Conservation (phyloP, 1,140 invertebrate genomes). For the Armadillidium nasatum region DNA sequence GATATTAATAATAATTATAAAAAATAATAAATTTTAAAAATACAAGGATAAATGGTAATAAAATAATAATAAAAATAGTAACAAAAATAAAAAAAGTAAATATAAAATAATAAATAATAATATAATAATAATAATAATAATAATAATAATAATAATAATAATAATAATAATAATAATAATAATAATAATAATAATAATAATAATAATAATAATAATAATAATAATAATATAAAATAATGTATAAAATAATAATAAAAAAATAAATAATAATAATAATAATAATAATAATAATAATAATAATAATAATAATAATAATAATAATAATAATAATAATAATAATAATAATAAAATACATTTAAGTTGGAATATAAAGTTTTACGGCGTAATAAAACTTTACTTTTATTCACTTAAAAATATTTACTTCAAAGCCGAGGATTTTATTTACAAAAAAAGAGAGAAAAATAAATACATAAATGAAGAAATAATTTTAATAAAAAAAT, state of each 20-base stretch:
- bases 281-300: conserved; percentile 15
- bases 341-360: conserved; percentile 1
- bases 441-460: no score
- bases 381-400: no score
- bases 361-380: no score
- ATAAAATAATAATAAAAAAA: neutral
- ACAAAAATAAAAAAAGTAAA: no score
- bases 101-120: neutral
- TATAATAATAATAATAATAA: conserved; percentile 5
- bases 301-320: conserved; percentile 15
- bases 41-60: no score
- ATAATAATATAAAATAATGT: neutral
- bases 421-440: no score
- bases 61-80: no score
- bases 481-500: no score
- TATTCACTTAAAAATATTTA: no score
- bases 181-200: conserved; percentile 15
- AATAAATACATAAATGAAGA: no score
- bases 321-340: conserved; percentile 5
- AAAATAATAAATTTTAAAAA: no score
- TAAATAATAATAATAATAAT: conserved; percentile 15
- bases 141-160: neutral
- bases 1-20: no score
- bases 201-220: conserved; percentile 15
- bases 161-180: conserved; percentile 15